phyloP scores from a whole-genome alignment of 64 coral and sea anemone species.

The Actinia tenebrosa region DNA sequence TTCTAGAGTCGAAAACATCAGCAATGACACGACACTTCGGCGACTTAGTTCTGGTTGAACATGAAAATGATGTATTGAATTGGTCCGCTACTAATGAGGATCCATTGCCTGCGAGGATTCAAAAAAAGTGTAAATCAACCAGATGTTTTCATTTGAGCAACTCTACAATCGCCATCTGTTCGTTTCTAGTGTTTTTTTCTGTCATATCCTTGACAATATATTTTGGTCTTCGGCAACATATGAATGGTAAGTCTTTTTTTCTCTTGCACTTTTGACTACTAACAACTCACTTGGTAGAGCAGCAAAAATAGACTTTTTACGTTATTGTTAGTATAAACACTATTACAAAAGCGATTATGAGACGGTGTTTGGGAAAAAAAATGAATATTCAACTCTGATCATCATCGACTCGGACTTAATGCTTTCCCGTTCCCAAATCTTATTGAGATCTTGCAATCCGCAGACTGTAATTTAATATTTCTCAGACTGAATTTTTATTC shows the following conservation, averaged over 20 bases:
- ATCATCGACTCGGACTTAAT: too few species aligned
- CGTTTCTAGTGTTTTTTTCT: background rate
- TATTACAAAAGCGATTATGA: background rate
- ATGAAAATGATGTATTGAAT: background rate
- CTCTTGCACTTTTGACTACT: background rate
- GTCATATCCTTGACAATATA: background rate
- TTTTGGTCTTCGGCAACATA: slow-evolving; percentile 3
- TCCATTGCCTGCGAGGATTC: background rate
- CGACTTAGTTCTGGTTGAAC: background rate
- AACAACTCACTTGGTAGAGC: background rate
- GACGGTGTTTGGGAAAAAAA: background rate
- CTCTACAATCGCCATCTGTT: background rate
- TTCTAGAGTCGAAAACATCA: background rate
- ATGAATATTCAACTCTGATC: background rate
- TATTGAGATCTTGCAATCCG: too few species aligned
- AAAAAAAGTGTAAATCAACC: slow-evolving; percentile 7
- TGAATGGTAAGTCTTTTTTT: background rate
- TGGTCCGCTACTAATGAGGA: background rate
- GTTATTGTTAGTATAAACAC: background rate
- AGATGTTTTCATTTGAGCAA: slow-evolving; percentile 11
- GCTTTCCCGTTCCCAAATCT: too few species aligned
- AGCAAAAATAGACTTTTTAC: background rate
- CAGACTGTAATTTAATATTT: too few species aligned
- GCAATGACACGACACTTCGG: background rate
- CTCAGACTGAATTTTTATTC: too few species aligned